Base-by-base conservation (phyloP, 2,113 vertebrate species). In the Corydoras maculifer region DNA sequence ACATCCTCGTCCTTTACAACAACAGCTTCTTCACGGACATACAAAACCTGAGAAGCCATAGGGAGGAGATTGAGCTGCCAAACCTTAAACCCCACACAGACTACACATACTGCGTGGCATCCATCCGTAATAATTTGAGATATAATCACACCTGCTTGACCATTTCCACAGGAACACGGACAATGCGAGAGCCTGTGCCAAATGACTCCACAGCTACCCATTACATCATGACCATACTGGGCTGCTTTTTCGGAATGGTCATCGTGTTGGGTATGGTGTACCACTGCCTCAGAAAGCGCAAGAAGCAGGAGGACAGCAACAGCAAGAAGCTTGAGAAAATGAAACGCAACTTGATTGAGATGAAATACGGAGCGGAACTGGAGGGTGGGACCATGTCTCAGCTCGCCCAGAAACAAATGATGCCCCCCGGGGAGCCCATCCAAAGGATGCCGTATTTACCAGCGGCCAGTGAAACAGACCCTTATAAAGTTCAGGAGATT, bases 61-160 rank as follows among this genome's bases (percentile, higher is more conserved):
- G 85, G 78, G 93, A 99, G 83, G 93, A 96, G 18, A 92, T 99
- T 35, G 92, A 90, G 79, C 84, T 98, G 29, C 88, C 88, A 61
- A 86, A 91, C 84, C 84, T 98, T 48, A 88, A 92, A 84, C 80
- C 94, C 0, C 93, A 95, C 82, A 96, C 92, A n/a, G 87, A 96
- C 80, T 98, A 99, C 83, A 98, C 94, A 0, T 99, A 98, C 86
- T 99, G 97, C 0, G 95, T 99, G 68, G 95, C 92, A 63, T 99
- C 97, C 13, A 92, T 93, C 81, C 90, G 95, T 62, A 90, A 96
- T 2, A 91, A 94, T 54, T 86, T 94, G 54, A 91, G 91, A 70
- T 96, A 93, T 83, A 99, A 99, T 89, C 95, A 98, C 81, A 98
- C 93, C 71, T 99, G 97, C 0, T 87, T 99, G 82, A 94, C 93